These are phyloP conservation scores for Chloroceryle inda DNA, from an alignment of 2,797 vertebrate genomes.

Conservation along the genomic window DNA sequence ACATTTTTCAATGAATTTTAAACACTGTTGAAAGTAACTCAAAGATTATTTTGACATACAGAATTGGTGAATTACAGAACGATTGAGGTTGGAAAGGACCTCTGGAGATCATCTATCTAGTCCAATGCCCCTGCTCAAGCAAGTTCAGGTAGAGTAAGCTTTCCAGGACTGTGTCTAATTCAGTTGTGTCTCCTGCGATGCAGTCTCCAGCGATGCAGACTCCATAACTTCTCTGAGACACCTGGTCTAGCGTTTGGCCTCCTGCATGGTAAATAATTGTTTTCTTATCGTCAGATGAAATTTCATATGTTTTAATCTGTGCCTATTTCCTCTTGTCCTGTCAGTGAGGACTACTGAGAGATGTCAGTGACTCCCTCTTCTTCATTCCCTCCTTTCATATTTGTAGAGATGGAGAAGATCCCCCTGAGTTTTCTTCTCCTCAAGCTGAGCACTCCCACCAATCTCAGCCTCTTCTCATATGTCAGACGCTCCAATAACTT, in stretches of 20 bases:
- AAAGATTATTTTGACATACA: not conserved
- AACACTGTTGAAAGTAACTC: not conserved
- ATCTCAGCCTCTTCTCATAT: not conserved
- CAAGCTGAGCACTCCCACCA: not conserved
- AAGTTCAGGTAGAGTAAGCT: not conserved
- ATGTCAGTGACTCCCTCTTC: not conserved
- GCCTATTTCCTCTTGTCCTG: not conserved
- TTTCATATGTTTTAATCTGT: not conserved
- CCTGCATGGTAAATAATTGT: not conserved
- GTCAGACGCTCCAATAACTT: not conserved
- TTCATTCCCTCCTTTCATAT: not conserved
- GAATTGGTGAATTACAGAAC: not conserved
- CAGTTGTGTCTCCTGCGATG: not conserved
- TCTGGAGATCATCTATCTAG: not conserved
- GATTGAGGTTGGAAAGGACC: not conserved
- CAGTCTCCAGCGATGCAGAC: not conserved
- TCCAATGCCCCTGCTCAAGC: not conserved
- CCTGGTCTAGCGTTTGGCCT: accelerated
- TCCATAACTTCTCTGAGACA: not conserved
- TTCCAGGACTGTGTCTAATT: not conserved
- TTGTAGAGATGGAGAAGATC: not conserved
- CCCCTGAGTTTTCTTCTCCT: not conserved
- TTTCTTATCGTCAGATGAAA: not conserved
- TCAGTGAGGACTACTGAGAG: not conserved
- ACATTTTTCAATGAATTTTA: not conserved